phyloP scores from a whole-genome alignment of 1,140 invertebrate genomes.

The Pristionchus pacificus region DNA sequence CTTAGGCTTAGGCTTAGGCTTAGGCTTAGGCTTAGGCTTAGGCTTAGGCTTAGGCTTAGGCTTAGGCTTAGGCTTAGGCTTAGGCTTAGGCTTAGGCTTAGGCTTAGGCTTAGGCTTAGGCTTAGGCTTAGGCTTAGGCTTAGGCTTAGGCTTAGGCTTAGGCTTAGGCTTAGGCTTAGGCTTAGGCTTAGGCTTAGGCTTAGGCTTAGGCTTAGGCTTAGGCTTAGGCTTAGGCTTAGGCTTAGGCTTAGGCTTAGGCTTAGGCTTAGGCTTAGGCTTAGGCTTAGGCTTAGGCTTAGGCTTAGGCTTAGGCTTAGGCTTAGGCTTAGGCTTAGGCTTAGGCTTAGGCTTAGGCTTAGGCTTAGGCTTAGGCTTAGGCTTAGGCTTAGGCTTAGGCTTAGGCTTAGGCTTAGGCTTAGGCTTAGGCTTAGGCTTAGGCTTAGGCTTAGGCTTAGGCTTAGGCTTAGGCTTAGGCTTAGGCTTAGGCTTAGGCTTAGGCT shows the following conservation, averaged over 20 bases:
- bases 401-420: too few relatives aligned
- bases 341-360: too few relatives aligned
- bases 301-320: too few relatives aligned
- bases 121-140: slow-evolving; percentile 6
- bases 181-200: slow-evolving; percentile 6
- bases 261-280: slow-evolving; percentile 8
- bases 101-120: slow-evolving; percentile 6
- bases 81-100: slow-evolving; percentile 8
- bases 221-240: slow-evolving; percentile 6
- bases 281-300: too few relatives aligned
- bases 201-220: slow-evolving; percentile 8
- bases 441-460: too few relatives aligned
- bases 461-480: too few relatives aligned
- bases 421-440: too few relatives aligned
- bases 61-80: slow-evolving; percentile 6
- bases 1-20: slow-evolving; percentile 6
- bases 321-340: too few relatives aligned
- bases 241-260: slow-evolving; percentile 6
- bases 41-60: slow-evolving; percentile 6
- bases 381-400: too few relatives aligned
- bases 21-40: slow-evolving; percentile 8
- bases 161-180: slow-evolving; percentile 6
- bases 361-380: too few relatives aligned
- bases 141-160: slow-evolving; percentile 8
- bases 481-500: too few relatives aligned